These are phyloP conservation scores for Oreochromis tanganicae DNA, from an alignment of 2,113 vertebrate species.

Conservation along the genomic window DNA sequence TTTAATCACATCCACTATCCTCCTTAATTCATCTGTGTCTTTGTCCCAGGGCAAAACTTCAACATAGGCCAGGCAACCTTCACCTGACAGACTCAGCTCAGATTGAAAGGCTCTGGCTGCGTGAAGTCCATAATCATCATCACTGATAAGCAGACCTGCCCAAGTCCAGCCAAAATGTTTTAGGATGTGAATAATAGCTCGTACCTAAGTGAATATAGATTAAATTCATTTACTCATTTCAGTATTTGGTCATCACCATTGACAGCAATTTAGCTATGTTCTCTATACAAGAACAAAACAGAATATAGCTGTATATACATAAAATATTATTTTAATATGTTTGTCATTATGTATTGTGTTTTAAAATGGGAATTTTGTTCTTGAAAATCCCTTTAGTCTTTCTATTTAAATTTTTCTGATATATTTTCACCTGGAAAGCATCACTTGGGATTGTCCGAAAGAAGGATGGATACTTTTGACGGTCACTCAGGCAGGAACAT, in stretches of 20 bases:
- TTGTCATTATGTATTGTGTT: neutral
- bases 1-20: conserved; percentile 54
- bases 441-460: conserved; percentile 10
- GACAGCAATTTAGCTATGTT: neutral
- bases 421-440: neutral
- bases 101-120: conserved; percentile 17
- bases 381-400: neutral
- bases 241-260: neutral
- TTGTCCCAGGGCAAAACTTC: conserved; percentile 57
- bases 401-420: neutral
- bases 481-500: neutral
- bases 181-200: neutral
- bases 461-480: conserved; percentile 14
- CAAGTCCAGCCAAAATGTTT: neutral
- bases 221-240: neutral
- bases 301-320: neutral
- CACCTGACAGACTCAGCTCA: neutral
- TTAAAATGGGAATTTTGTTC: neutral
- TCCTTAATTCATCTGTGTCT: conserved; percentile 11
- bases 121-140: conserved; percentile 14
- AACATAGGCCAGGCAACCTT: conserved; percentile 48
- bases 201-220: neutral
- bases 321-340: neutral
- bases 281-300: neutral
- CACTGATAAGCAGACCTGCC: neutral